Percentiles rank a stretch among this genome's conserved stretches.
Evolutionary conservation across 2,888 invertebrate species (phyloP).

Genomic region (Parasteatoda lunata): DNA sequence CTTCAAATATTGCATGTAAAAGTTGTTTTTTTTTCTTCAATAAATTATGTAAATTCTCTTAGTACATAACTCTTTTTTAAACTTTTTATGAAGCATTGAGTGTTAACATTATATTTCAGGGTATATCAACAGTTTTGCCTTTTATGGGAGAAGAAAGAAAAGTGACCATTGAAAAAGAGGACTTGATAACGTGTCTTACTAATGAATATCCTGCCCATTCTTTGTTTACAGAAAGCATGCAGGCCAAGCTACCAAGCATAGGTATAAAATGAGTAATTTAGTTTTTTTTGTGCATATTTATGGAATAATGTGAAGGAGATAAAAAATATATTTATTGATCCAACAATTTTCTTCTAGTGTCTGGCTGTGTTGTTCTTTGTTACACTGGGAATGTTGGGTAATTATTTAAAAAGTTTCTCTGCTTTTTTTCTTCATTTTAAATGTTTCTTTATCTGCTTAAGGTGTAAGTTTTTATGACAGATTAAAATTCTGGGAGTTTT

Average conservation of each 20-base stretch:
- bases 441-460: too few relatives aligned
- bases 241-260: conserved; percentile 81
- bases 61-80: too few relatives aligned
- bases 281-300: neutral
- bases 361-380: conserved; percentile 86
- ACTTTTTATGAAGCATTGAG: too few relatives aligned
- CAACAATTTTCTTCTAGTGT: conserved; percentile 74
- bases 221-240: conserved; percentile 81
- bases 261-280: conserved; percentile 76
- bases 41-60: too few relatives aligned
- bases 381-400: conserved; percentile 77
- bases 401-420: conserved; percentile 27
- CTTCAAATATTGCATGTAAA: too few relatives aligned
- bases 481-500: too few relatives aligned
- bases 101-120: conserved; percentile 74
- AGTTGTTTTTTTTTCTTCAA: too few relatives aligned
- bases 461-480: too few relatives aligned
- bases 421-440: neutral
- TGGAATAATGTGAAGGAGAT: neutral
- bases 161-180: conserved; percentile 82
- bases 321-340: neutral
- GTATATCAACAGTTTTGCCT: conserved; percentile 83
- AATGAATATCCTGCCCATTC: conserved; percentile 87
- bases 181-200: conserved; percentile 85
- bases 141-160: conserved; percentile 82